phyloP scores from a whole-genome alignment of 1,140 invertebrate genomes.

The Aphis gossypii region DNA sequence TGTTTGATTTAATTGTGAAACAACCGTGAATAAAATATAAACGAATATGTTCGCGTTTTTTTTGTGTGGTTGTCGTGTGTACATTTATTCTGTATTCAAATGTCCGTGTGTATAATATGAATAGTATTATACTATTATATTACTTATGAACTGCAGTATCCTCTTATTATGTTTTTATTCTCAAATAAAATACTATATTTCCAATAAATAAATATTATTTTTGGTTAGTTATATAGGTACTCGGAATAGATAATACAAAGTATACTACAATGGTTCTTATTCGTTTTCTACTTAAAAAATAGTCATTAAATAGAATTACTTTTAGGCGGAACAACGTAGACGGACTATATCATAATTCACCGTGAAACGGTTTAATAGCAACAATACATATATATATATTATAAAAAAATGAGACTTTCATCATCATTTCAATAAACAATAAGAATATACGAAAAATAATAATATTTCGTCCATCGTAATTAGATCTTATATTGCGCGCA shows the following conservation, averaged over 20 bases:
- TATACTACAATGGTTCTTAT: not conserved
- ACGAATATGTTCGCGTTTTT: not conserved
- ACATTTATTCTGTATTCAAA: not conserved
- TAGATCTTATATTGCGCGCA: conserved; percentile 19
- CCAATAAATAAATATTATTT: conserved; percentile 5
- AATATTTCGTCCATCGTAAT: not conserved
- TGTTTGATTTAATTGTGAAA: not conserved
- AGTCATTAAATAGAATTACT: conserved; percentile 24
- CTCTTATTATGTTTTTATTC: not conserved
- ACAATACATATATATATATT: too few species aligned
- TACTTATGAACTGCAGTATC: not conserved
- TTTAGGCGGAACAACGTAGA: not conserved
- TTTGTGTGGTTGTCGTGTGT: not conserved
- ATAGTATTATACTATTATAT: not conserved
- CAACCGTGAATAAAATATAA: not conserved
- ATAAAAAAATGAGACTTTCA: conserved; percentile 15
- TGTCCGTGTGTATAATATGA: not conserved
- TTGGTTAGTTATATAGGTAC: not conserved
- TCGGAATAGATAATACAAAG: not conserved
- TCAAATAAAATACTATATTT: not conserved
- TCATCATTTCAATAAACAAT: conserved; percentile 19
- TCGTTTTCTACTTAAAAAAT: not conserved
- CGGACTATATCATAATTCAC: conserved; percentile 14
- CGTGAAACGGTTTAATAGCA: not conserved
- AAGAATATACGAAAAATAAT: not conserved